Percentiles rank a stretch among this genome's conserved stretches.
Evolutionary conservation across 1,140 invertebrate genomes (phyloP).

Genomic region (Pectinophora gossypiella): DNA sequence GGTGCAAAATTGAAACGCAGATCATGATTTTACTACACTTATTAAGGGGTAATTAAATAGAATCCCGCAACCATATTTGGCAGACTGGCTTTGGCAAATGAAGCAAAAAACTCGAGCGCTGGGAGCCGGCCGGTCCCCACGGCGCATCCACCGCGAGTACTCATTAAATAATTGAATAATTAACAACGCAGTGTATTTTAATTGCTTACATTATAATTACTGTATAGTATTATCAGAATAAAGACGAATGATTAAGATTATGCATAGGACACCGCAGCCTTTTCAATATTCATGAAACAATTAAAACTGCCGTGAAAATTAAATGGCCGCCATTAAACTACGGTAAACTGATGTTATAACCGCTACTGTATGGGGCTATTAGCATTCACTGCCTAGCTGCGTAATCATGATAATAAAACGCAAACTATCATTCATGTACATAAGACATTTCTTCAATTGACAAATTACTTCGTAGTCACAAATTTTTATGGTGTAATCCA

Average conservation of each 20-base stretch:
- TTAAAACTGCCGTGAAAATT: constrained; percentile 24
- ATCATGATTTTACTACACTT: constrained; percentile 50
- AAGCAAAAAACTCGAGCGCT: constrained; percentile 36
- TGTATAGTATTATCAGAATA: constrained; percentile 14
- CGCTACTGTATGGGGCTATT: constrained; percentile 10
- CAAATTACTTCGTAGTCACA: no score
- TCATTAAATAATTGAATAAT: constrained; percentile 32
- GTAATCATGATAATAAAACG: no score
- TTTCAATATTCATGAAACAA: constrained; percentile 41
- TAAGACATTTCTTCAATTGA: no score
- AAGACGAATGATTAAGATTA: constrained; percentile 14
- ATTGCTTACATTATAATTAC: constrained; percentile 36
- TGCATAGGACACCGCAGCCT: constrained; percentile 16
- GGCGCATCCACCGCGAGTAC: not conserved
- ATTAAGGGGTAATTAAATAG: constrained; percentile 55
- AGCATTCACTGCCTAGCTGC: constrained; percentile 22
- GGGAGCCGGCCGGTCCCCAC: constrained; percentile 6
- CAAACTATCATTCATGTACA: no score
- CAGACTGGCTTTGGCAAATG: constrained; percentile 28
- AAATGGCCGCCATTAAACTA: not conserved
- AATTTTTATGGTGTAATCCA: constrained; percentile 9
- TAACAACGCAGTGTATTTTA: constrained; percentile 25
- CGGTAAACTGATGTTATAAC: not conserved
- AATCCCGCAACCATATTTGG: constrained; percentile 42
- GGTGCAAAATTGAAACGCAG: constrained; percentile 33